Conservation (phyloP, 2,113 vertebrate genomes). For the Cheirogaleus medius region DNA sequence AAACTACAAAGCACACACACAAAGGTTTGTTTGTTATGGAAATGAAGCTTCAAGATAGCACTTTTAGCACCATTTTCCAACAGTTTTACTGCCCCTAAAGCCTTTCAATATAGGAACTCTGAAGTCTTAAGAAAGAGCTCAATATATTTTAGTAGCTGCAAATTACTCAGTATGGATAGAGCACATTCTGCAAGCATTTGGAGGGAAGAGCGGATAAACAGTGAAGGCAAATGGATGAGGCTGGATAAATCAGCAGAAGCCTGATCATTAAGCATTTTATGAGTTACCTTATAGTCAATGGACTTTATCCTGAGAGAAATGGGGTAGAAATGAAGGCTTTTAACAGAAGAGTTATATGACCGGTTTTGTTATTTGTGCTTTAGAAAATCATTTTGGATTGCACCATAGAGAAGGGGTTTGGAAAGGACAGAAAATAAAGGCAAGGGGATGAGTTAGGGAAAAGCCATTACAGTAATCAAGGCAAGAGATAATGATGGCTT, state of each 20-base stretch:
- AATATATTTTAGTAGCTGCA: neutral
- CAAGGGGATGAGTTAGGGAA: neutral
- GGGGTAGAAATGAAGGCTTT: neutral
- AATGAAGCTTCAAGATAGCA: neutral
- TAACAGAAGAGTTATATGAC: neutral
- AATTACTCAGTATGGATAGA: neutral
- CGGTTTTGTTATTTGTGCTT: neutral
- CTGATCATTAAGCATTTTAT: slow-evolving; percentile 27
- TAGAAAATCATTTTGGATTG: neutral
- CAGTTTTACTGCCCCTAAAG: neutral
- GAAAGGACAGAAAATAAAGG: neutral
- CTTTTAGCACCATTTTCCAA: neutral
- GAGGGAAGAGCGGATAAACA: neutral
- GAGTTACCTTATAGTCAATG: neutral
- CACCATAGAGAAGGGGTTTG: neutral
- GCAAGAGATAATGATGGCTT: neutral
- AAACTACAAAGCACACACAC: neutral
- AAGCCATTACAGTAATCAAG: neutral
- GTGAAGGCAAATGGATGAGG: neutral
- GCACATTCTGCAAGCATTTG: neutral
- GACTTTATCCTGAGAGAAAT: neutral
- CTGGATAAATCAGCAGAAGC: neutral
- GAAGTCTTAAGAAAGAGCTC: neutral
- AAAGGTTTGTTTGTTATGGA: neutral
- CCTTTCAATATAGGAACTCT: neutral